These are phyloP conservation scores for Petrolisthes manimaculis DNA, from an alignment of 2,888 invertebrate genomes.

Conservation along the genomic window DNA sequence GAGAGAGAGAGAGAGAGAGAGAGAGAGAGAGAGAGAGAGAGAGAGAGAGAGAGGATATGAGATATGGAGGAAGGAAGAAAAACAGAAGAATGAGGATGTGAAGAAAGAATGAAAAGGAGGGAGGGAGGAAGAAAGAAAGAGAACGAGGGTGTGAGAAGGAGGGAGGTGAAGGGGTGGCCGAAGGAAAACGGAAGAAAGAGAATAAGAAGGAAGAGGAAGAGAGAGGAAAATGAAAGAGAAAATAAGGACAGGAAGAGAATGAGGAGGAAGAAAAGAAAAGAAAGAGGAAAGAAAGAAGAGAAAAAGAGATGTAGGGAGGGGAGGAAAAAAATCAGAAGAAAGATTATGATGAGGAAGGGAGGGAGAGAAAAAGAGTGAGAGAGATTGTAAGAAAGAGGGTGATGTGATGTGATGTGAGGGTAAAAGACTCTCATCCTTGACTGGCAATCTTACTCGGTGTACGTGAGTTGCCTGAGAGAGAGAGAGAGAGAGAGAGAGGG, in stretches of 20 bases:
- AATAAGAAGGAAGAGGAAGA: neutral
- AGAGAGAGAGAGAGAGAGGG: constrained; percentile 7
- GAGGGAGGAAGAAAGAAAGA: neutral
- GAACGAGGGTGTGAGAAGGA: neutral
- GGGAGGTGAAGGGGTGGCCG: neutral
- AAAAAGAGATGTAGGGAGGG: neutral
- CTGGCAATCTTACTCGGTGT: neutral
- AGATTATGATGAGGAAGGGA: neutral
- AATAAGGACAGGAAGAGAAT: neutral
- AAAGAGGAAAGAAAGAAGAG: neutral
- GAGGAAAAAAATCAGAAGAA: neutral
- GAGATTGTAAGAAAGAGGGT: neutral
- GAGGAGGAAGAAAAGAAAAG: neutral
- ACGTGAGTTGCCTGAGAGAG: neutral
- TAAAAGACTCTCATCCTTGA: neutral
- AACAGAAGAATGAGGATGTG: neutral
- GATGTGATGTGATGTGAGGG: neutral
- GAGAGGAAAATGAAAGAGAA: neutral
- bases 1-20: neutral
- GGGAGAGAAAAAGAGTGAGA: neutral
- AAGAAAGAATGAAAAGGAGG: neutral
- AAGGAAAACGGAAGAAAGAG: neutral
- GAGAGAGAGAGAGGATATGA: neutral
- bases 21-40: neutral
- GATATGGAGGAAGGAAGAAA: neutral